A percentile compares a stretch with the other conserved stretches of the same genome.
Conservation (phyloP, 2,888 invertebrate species). For the Dryococelus australis region DNA sequence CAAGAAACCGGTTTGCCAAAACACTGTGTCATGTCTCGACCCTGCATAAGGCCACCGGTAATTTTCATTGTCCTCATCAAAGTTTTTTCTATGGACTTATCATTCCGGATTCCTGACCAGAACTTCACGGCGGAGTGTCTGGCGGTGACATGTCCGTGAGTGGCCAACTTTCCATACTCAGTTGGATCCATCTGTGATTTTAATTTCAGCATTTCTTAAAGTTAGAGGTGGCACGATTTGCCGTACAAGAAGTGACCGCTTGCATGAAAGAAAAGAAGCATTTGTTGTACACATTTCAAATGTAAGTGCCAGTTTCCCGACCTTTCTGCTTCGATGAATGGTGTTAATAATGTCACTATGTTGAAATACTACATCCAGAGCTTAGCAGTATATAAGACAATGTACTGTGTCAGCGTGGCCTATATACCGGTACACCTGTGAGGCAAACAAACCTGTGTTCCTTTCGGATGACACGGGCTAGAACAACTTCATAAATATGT, state of each 20-base stretch:
- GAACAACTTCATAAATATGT: too few species aligned
- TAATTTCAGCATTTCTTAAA: constrained; percentile 54
- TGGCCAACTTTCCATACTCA: background rate
- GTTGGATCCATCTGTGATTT: constrained; percentile 21
- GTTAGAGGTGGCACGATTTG: constrained; percentile 53
- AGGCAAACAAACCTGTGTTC: too few species aligned
- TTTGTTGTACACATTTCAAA: constrained; percentile 49
- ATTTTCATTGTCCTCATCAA: background rate
- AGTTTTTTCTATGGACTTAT: background rate
- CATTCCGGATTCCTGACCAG: background rate
- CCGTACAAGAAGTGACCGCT: constrained; percentile 55
- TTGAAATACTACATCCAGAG: constrained; percentile 51
- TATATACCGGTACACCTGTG: too few species aligned
- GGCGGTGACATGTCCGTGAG: background rate
- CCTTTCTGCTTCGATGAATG: constrained; percentile 53
- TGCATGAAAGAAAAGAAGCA: constrained; percentile 55
- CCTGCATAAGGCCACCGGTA: too few species aligned
- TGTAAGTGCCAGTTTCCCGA: constrained; percentile 52
- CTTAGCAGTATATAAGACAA: constrained; percentile 44
- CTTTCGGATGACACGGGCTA: too few species aligned
- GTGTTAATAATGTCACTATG: constrained; percentile 51
- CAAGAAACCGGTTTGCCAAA: constrained; percentile 42
- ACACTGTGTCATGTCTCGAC: constrained; percentile 41
- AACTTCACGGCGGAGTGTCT: background rate
- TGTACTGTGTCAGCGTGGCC: background rate